Evolutionary conservation across 2,888 invertebrate genomes (phyloP), one percentile per base, ranked within the genome.

Genomic region (Muscina levida): DNA sequence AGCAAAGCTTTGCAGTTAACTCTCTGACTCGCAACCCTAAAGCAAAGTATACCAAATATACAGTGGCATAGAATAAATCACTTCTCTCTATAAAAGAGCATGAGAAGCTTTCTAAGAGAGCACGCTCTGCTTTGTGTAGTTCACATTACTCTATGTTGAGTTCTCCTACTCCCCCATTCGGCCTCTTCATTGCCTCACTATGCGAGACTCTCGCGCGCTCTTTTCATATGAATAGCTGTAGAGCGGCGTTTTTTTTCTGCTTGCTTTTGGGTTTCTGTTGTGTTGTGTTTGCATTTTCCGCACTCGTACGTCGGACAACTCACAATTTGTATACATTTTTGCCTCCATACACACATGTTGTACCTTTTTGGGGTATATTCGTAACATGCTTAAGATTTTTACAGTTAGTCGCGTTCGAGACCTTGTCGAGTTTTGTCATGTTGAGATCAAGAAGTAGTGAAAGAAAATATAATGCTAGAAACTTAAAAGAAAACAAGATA

Each of bases 371-470:
- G 83, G 87, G 88, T 89, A 89, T 89, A 90, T 86, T 89, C 90
- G 86, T 88, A 89, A 87, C 87, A 87, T 88, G 89, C 88, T 87
- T 84, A 85, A 86, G 86, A 88, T 85, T 88, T 89, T 90, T 90
- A 90, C 90, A 90, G 90, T 90, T 90, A 90, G 90, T 90, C 90
- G 90, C 89, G 87, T 90, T 89, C 88, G 88, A 90, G 90, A 89
- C 90, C 90, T 90, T 90, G 90, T 89, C 89, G 89, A 90, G 90
- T 89, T 89, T 90, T 90, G 90, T 90, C 89, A 89, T 89, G 87
- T 90, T 89, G 86, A 86, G 85, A n/a, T n/a, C n/a, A n/a, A 31
- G 31, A 31, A 31, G 31, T 77, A 82, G 83, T 78, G 84, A 84
- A 8, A 3, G 3, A 81, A 83, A 82, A 67, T 37, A 79, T 17